Evolutionary conservation across 2,888 invertebrate species (phyloP).

Genomic region (Automeris io): DNA sequence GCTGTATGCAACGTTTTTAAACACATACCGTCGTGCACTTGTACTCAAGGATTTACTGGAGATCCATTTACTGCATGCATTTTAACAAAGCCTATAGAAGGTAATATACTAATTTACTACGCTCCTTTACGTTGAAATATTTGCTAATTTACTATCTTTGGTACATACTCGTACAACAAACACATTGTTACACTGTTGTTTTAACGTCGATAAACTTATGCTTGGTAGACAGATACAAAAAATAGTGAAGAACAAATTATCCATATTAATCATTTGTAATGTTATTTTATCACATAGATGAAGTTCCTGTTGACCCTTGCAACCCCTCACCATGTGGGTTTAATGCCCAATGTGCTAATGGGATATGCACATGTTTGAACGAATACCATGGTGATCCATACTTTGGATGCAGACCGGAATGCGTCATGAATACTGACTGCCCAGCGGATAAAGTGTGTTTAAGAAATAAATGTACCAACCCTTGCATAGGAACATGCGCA

Average conservation of each 20-base stretch:
- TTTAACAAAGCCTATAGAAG: slow-evolving; percentile 62
- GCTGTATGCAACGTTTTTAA: slow-evolving; percentile 81
- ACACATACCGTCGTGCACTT: slow-evolving; percentile 83
- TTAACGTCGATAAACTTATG: no score
- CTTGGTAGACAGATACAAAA: no score
- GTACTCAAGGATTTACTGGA: slow-evolving; percentile 77
- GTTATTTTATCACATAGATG: slow-evolving; percentile 34
- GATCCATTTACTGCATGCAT: slow-evolving; percentile 83
- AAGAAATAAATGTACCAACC: slow-evolving; percentile 84
- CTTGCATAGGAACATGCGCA: slow-evolving; percentile 85
- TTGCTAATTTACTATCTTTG: no score
- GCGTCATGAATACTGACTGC: slow-evolving; percentile 85
- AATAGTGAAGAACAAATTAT: no score
- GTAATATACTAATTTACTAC: no score
- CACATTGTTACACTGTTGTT: no score
- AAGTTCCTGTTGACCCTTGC: slow-evolving; percentile 78
- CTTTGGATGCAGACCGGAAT: slow-evolving; percentile 85
- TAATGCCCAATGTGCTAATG: slow-evolving; percentile 79
- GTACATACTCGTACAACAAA: no score
- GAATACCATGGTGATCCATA: slow-evolving; percentile 87
- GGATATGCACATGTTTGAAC: slow-evolving; percentile 82
- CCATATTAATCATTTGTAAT: no score
- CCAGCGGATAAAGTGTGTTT: slow-evolving; percentile 82
- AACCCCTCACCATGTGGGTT: slow-evolving; percentile 84
- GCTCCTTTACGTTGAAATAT: no score